phyloP scores from a whole-genome alignment of 2,888 invertebrate species.

The Luperina nickerlii region DNA sequence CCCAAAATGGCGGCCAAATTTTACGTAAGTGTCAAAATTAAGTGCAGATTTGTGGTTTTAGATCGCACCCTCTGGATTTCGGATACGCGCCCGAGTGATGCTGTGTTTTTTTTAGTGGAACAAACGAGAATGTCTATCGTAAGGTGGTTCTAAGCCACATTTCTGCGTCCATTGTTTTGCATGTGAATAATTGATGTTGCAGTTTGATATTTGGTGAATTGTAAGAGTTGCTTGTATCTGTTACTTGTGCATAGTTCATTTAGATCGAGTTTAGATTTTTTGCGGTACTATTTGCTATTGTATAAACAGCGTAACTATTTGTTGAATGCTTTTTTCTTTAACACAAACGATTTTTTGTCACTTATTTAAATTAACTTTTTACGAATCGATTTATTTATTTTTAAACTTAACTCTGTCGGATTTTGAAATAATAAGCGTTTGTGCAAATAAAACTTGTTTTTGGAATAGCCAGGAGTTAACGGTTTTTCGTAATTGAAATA shows the following conservation, averaged over 20 bases:
- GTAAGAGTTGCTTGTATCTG: slow-evolving; percentile 36
- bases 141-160: slow-evolving; percentile 86
- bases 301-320: slow-evolving; percentile 24
- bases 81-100: slow-evolving; percentile 64
- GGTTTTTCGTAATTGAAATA: background rate
- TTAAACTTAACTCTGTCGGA: background rate
- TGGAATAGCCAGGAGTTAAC: background rate
- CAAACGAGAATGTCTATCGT: slow-evolving; percentile 50
- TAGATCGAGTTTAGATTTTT: slow-evolving; percentile 9
- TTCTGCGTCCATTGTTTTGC: slow-evolving; percentile 81
- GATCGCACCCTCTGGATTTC: slow-evolving; percentile 81
- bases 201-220: slow-evolving; percentile 61
- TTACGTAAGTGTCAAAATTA: slow-evolving; percentile 88
- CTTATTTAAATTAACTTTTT: slow-evolving; percentile 4
- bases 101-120: slow-evolving; percentile 64
- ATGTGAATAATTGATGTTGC: slow-evolving; percentile 73
- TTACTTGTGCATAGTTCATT: slow-evolving; percentile 30
- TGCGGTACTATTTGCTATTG: slow-evolving; percentile 21
- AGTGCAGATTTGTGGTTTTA: slow-evolving; percentile 86
- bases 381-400: background rate
- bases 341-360: slow-evolving; percentile 4
- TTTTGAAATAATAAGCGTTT: background rate
- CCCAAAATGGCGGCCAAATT: slow-evolving; percentile 88
- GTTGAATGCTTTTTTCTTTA: slow-evolving; percentile 34
- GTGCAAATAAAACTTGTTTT: background rate